A percentile compares a stretch with the other conserved stretches of the same genome.
Conservation (phyloP, 2,113 vertebrate species). For the Myodes glareolus region DNA sequence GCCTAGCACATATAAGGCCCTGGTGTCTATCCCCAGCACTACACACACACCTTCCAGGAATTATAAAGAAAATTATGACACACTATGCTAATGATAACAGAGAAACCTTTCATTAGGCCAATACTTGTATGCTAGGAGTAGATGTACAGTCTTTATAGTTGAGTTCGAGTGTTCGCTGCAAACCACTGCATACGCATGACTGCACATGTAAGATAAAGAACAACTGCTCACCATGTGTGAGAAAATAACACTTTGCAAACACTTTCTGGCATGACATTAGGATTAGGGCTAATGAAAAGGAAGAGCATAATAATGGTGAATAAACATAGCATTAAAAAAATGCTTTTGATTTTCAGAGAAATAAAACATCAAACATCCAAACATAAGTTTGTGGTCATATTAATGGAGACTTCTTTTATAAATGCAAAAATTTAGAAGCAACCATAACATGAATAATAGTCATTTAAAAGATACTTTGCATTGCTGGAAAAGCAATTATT, state of each 20-base stretch:
- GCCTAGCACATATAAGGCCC: not conserved
- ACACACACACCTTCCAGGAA: not conserved
- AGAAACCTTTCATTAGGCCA: slow-evolving; percentile 47
- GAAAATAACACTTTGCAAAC: slow-evolving; percentile 29
- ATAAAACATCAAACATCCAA: slow-evolving; percentile 2
- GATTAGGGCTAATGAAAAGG: slow-evolving; percentile 36
- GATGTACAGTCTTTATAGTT: slow-evolving; percentile 22
- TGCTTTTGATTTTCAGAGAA: not conserved
- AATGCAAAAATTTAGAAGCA: slow-evolving; percentile 42
- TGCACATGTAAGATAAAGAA: slow-evolving; percentile 42
- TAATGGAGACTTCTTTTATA: not conserved
- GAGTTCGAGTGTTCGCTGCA: slow-evolving; percentile 42
- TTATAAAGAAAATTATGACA: slow-evolving; percentile 36
- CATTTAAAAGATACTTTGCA: not conserved
- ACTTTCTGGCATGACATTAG: not conserved
- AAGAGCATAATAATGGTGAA: not conserved
- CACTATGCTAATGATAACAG: not conserved
- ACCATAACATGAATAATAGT: slow-evolving; percentile 18
- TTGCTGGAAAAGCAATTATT: slow-evolving; percentile 27
- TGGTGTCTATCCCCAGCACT: not conserved
- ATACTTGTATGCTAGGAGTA: slow-evolving; percentile 24
- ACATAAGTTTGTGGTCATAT: slow-evolving; percentile 23
- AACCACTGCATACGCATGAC: slow-evolving; percentile 40
- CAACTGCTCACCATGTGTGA: not conserved
- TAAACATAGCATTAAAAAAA: slow-evolving; percentile 37